phyloP scores from a whole-genome alignment of 2,888 invertebrate species.

The Abscondita cerata region DNA sequence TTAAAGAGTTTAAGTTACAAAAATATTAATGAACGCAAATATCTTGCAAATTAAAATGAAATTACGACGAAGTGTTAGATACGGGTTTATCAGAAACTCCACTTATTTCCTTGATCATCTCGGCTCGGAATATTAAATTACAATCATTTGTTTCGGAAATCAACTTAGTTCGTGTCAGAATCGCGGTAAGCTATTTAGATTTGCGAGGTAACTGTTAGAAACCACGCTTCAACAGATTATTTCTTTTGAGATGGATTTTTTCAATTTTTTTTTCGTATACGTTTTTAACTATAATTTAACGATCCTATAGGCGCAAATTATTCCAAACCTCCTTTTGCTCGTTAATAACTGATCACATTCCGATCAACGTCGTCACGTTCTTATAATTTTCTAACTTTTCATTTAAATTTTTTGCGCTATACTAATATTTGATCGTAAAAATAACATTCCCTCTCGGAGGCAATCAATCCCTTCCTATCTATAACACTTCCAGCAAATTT shows the following conservation, averaged over 20 bases:
- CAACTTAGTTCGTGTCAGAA: constrained; percentile 58
- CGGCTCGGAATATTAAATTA: constrained; percentile 56
- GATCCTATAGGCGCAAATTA: constrained; percentile 21
- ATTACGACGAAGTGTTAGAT: constrained; percentile 28
- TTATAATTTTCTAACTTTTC: neutral
- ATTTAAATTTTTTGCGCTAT: neutral
- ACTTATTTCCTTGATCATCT: constrained; percentile 55
- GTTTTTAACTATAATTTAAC: constrained; percentile 26
- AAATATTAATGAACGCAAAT: too few species aligned
- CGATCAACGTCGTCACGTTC: neutral
- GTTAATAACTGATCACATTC: neutral
- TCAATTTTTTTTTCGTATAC: constrained; percentile 23
- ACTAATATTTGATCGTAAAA: constrained; percentile 3
- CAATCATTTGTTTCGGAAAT: constrained; percentile 61
- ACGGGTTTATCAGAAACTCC: constrained; percentile 48
- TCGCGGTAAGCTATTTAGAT: constrained; percentile 58
- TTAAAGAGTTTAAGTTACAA: too few species aligned
- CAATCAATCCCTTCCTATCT: constrained; percentile 1
- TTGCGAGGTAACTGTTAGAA: constrained; percentile 47
- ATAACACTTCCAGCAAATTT: neutral
- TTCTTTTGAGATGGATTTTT: constrained; percentile 24
- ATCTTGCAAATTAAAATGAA: constrained; percentile 18
- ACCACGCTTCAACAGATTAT: constrained; percentile 43
- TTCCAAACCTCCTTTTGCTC: constrained; percentile 6
- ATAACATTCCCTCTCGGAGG: neutral